Evolutionary conservation across 2,888 invertebrate species (phyloP), one percentile per base, ranked within the genome.

Genomic region (Pollenia amentaria): DNA sequence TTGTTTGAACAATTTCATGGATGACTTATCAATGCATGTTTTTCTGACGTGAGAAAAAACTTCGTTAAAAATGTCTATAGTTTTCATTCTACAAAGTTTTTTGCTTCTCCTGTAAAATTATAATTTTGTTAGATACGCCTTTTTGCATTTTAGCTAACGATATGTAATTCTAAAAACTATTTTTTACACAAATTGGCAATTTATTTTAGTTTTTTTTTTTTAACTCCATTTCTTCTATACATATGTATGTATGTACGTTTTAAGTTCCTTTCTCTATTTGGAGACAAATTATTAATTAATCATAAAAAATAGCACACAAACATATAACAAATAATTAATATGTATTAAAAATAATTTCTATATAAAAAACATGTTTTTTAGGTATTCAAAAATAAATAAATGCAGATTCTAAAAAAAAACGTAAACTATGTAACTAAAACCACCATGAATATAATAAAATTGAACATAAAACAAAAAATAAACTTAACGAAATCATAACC

Each of bases 381-480:
- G 60, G 46, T 77, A 83, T 64, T 69, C 53, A 76, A 82, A 60
- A 65, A 57, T 77, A 70, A 38, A 48, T 29, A 69, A 70, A 83
- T 62, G 48, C 38, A 87, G 44, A 83, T 85, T 86, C 86, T 84
- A 86, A 84, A 82, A 70, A 53, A 38, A 80, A 86, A 75, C 57
- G 80, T 81, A 85, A 85, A 88, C 83, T 85, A 83, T 87, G 87
- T 81, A 87, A 87, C 87, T 77, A 79, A 81, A 87, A 87, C 87
- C 87, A 87, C 87, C 87, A 85, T 85, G 64, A 82, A 75, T 42
- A 60, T 12, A 73, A 60, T 11, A 21, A 62, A 80, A 46, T 69
- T 53, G 42, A 69, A 70, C 16, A 79, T 57, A 82, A 11, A 48
- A 77, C 44, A 40, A 70, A 79, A 42, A 12, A 55, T 38, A 57